Percentiles rank a stretch among this genome's conserved stretches.
phyloP scores from a whole-genome alignment of 2,113 vertebrate species.

The Centropristis striata region DNA sequence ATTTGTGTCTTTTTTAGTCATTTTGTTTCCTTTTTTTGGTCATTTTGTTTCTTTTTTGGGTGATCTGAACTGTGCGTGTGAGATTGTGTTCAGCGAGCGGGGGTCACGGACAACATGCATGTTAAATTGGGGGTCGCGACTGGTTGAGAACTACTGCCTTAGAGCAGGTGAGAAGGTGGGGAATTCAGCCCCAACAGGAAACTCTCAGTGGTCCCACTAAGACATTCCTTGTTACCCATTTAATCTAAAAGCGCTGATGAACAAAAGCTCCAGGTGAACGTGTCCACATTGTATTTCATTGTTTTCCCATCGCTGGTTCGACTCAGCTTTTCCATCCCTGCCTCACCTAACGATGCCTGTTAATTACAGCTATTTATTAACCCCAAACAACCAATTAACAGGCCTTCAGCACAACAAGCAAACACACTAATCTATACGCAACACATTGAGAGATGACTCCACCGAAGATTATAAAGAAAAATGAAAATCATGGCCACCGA shows the following conservation, averaged over 20 bases:
- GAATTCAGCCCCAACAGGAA: background rate
- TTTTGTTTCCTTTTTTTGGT: too few species aligned
- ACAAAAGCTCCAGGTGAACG: slow-evolving; percentile 44
- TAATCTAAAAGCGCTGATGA: slow-evolving; percentile 16
- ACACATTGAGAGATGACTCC: slow-evolving; percentile 61
- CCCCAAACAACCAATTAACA: slow-evolving; percentile 68
- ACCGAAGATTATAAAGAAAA: slow-evolving; percentile 71
- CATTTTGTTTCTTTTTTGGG: too few species aligned
- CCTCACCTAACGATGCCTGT: slow-evolving; percentile 63
- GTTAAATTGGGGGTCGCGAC: too few species aligned
- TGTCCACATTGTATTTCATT: slow-evolving; percentile 7
- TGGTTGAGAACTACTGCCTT: background rate
- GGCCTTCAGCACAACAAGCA: slow-evolving; percentile 71
- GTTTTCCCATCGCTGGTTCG: slow-evolving; percentile 27
- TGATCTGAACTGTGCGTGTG: too few species aligned
- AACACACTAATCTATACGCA: slow-evolving; percentile 73
- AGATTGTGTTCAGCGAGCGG: too few species aligned
- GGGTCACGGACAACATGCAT: too few species aligned
- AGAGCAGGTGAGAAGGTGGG: background rate
- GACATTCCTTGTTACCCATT: background rate
- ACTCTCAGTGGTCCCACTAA: background rate
- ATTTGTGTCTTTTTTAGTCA: too few species aligned
- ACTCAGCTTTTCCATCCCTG: slow-evolving; percentile 26
- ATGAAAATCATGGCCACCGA: slow-evolving; percentile 41
- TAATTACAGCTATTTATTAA: slow-evolving; percentile 81